Evolutionary conservation across 2,888 invertebrate genomes (phyloP).

Genomic region (Drosophila paramelanica): DNA sequence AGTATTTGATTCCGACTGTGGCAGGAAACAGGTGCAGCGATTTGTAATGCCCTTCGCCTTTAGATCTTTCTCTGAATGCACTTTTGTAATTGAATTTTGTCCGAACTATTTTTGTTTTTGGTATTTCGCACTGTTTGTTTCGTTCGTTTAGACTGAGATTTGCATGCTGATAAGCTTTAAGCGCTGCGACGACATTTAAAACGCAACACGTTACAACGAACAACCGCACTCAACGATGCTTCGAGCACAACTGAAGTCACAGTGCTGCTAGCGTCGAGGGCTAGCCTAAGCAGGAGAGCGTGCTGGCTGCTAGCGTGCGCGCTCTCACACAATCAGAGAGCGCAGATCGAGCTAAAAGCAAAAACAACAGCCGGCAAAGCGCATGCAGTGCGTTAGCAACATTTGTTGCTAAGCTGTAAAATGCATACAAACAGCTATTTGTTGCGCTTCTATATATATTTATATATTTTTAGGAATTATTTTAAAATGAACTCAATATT

Average conservation of each 20-base stretch:
- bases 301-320: constrained; percentile 9
- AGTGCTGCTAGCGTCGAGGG: constrained; percentile 56
- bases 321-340: constrained; percentile 3
- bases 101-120: constrained; percentile 5
- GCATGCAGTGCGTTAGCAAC: constrained; percentile 26
- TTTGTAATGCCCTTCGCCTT: constrained; percentile 15
- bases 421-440: not conserved
- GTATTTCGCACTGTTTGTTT: constrained; percentile 60
- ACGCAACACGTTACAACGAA: constrained; percentile 8
- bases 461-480: not conserved
- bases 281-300: constrained; percentile 42
- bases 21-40: constrained; percentile 75
- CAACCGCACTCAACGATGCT: constrained; percentile 61
- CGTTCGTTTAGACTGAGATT: constrained; percentile 15
- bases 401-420: constrained; percentile 38
- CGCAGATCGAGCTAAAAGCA: constrained; percentile 50
- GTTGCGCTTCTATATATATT: not conserved
- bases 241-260: constrained; percentile 42
- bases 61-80: too few relatives aligned
- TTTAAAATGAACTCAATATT: not conserved
- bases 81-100: constrained; percentile 4
- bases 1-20: constrained; percentile 27
- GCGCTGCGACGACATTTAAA: not conserved
- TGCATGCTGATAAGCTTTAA: constrained; percentile 32
- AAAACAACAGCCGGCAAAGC: constrained; percentile 40